Evolutionary conservation across 1,140 invertebrate genomes (phyloP), one percentile per base, ranked within the genome.

Genomic region (Drosophila funebris): DNA sequence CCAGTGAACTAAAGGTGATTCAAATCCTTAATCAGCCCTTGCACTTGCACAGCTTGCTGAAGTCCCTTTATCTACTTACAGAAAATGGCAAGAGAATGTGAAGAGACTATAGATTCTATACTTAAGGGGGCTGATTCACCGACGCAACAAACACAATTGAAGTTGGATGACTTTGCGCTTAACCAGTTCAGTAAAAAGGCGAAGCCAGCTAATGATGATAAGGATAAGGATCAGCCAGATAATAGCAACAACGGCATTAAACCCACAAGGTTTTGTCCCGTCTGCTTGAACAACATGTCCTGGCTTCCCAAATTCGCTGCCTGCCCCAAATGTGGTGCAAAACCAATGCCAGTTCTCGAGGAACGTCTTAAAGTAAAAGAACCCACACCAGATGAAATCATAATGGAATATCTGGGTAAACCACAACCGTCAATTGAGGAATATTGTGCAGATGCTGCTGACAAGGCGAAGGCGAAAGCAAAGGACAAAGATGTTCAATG

Each of bases 1-100:
- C 73, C 24, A 74, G 74, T 27, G 78, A 82, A 31, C 70, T 82
- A 0, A 77, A 78, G 61, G 78, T 80, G 24, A 27, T 29, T 31
- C 3, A 3, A 60, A 5, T 27, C 31, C 11, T 7, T 1, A 20
- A 3, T 3, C 0, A n/a, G n/a, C n/a, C n/a, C n/a, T n/a, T n/a
- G n/a, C n/a, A n/a, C n/a, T 4, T 7, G n/a, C 3, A 7, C 0
- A 1, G 7, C 7, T 20, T 6, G 18, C 7, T 13, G 9, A 1
- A 18, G 14, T 29, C 2, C 4, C 4, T 27, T 2, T 13, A 7
- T n/a, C 4, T 3, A 33, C 9, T 11, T 3, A 33, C 9, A 81
- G 78, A 77, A 81, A 82, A 82, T 82, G 78, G 71, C 64, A 7
- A 48, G 43, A 0, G 79, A 82, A 13, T 82, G 82, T 48, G 57